These are phyloP conservation scores for Ciconia stormi DNA, from an alignment of 2,113 vertebrate species.

Conservation along the genomic window DNA sequence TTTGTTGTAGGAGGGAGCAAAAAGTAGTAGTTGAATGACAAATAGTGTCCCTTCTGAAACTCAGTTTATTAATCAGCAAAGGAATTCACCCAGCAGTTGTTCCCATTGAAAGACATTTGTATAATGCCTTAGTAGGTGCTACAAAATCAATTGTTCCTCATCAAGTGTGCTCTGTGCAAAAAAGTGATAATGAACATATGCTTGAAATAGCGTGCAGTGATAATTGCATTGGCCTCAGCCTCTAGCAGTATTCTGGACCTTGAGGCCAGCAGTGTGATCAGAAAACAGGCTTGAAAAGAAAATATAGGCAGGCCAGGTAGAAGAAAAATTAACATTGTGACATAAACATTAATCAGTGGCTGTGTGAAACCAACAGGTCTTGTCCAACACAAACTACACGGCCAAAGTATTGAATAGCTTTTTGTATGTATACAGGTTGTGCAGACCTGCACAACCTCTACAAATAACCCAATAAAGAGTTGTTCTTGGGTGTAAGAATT, in stretches of 20 bases:
- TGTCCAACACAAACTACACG: neutral
- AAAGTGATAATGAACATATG: conserved; percentile 2
- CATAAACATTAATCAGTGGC: neutral
- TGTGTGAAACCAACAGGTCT: neutral
- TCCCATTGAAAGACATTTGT: neutral
- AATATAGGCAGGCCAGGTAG: neutral
- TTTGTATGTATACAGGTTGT: rapidly evolving
- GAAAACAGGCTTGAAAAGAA: neutral
- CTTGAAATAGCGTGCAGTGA: neutral
- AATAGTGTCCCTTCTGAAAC: neutral
- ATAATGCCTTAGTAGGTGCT: neutral
- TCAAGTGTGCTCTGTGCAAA: neutral
- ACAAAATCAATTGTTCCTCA: conserved; percentile 13
- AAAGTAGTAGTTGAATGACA: neutral
- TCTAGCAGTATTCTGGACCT: neutral
- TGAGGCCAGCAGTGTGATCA: neutral
- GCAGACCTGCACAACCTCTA: neutral
- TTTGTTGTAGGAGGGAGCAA: neutral
- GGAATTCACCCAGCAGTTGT: neutral
- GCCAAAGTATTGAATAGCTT: neutral
- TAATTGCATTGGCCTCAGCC: neutral
- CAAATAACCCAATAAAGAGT: neutral
- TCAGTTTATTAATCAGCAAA: conserved; percentile 10
- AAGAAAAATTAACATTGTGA: neutral
- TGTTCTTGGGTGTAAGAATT: neutral